Base-by-base conservation (phyloP, 2,113 vertebrate species). In the Pycnonotus jocosus region DNA sequence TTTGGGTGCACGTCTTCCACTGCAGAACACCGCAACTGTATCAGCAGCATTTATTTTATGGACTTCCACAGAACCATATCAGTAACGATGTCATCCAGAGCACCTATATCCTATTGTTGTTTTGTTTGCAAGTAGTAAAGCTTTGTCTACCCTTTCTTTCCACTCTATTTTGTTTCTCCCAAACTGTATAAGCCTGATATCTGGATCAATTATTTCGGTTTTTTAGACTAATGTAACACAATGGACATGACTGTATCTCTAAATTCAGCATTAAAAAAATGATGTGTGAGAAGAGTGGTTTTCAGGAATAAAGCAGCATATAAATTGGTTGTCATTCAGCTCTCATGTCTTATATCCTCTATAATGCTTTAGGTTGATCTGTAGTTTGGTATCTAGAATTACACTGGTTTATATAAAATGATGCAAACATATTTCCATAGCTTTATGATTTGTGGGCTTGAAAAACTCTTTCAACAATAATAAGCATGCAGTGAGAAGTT, bases 221-320 rank as follows among this genome's bases (percentile, higher is more conserved):
- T 86, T 56, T 64, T 84, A 90, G 85, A 74, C 60, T 83, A 83
- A 88, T 19, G 18, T 48, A 90, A 90, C 51, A 88, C 69, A 71
- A 90, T 47, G 42, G 93, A 61, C 51, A 48, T 1, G 9, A 90
- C 24, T 7, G 24, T 51, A 24, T 40, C 60, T 90, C 82, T 69
- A 81, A 90, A 93, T 76, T 92, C 86, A 86, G 48, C 53, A 64
- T 19, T 69, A 86, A 96, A 81, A 64, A 90, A 92, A 73, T 17
- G 44, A 81, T 88, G 68, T 27, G 72, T 72, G 76, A 66, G 85
- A 78, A 83, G 65, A 94, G n/a, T 21, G 28, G 20, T 58, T 24
- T 74, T 89, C 88, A 92, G 70, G 71, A 96, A 88, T 53, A 88
- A 81, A 76, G 73, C 8, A 4, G 73, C 8, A 44, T 22, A 60